Evolutionary conservation across 1,140 invertebrate genomes (phyloP).

Genomic region (Hydropsyche tenuis): DNA sequence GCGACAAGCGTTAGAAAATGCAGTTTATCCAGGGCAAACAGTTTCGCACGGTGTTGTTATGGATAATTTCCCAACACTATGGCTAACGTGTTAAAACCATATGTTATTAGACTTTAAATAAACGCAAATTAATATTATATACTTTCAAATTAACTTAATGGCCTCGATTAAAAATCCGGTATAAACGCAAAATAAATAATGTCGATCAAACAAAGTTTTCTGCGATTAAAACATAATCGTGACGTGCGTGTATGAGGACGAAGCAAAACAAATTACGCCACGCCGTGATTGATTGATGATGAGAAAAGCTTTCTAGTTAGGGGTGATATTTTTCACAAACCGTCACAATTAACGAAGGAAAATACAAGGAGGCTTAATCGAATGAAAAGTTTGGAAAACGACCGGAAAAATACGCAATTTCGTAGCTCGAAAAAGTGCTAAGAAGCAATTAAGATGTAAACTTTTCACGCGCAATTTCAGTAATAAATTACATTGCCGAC

Average conservation of each 20-base stretch:
- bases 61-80: not conserved
- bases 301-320: too few relatives aligned
- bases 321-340: too few relatives aligned
- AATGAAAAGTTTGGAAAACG: too few relatives aligned
- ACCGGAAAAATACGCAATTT: too few relatives aligned
- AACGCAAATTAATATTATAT: not conserved
- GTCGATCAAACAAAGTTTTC: not conserved
- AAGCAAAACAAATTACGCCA: not conserved
- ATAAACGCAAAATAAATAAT: not conserved
- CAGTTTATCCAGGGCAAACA: slow-evolving; percentile 9
- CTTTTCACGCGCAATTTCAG: too few relatives aligned
- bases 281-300: too few relatives aligned
- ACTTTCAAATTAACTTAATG: not conserved
- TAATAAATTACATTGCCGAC: too few relatives aligned
- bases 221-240: not conserved
- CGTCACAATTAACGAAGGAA: too few relatives aligned
- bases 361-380: too few relatives aligned
- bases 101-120: too few relatives aligned
- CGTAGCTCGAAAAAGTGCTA: too few relatives aligned
- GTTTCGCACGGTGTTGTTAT: not conserved
- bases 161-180: not conserved
- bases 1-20: slow-evolving; percentile 3
- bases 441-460: too few relatives aligned
- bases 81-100: not conserved
- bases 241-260: not conserved